phyloP scores from a whole-genome alignment of 2,888 invertebrate genomes.

The Athetis lepigone region DNA sequence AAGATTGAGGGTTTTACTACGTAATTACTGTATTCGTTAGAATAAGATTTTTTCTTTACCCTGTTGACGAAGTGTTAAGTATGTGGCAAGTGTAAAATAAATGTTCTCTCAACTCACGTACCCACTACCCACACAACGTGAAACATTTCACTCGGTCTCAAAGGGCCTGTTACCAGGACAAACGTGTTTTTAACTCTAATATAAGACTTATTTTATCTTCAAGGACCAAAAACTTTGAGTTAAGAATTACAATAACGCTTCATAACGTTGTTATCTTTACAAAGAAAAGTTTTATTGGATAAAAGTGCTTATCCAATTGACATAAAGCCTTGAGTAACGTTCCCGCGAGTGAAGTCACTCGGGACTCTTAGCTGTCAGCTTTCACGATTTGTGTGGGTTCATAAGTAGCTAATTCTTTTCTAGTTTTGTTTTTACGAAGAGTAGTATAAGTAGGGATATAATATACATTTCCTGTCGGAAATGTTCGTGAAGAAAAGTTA shows the following conservation, averaged over 20 bases:
- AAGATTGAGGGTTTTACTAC: too few relatives aligned
- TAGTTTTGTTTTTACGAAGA: slow-evolving; percentile 16
- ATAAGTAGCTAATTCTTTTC: slow-evolving; percentile 35
- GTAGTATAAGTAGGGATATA: neutral
- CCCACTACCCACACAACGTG: neutral
- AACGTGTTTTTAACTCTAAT: slow-evolving; percentile 7
- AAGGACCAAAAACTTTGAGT: slow-evolving; percentile 26
- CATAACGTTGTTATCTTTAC: slow-evolving; percentile 39
- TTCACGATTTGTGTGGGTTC: slow-evolving; percentile 31
- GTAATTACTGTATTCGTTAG: too few relatives aligned
- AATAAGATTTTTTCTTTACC: too few relatives aligned
- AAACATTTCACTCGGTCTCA: neutral
- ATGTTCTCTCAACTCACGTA: too few relatives aligned
- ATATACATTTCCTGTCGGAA: neutral
- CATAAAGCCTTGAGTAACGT: slow-evolving; percentile 41
- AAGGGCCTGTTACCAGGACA: neutral
- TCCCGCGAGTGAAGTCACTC: slow-evolving; percentile 13
- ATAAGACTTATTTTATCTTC: slow-evolving; percentile 9
- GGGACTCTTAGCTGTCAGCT: slow-evolving; percentile 50
- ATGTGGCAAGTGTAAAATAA: too few relatives aligned
- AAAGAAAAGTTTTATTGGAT: slow-evolving; percentile 53
- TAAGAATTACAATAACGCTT: slow-evolving; percentile 48
- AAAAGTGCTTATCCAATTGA: slow-evolving; percentile 57
- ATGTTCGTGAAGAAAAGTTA: neutral
- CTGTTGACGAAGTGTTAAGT: too few relatives aligned